phyloP scores from a whole-genome alignment of 1,140 invertebrate genomes.

The Hirudo medicinalis region DNA sequence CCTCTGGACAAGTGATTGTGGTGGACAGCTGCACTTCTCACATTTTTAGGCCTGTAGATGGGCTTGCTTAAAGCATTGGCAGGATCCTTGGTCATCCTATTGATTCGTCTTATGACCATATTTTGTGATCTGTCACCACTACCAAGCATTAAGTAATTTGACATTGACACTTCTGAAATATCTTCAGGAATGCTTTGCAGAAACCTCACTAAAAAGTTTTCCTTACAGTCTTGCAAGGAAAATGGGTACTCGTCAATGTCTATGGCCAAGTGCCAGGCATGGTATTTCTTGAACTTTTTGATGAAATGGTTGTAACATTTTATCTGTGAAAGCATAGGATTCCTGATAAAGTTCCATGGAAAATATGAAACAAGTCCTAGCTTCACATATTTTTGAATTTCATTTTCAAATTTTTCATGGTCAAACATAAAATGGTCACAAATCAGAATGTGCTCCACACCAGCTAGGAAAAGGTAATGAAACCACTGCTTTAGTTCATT shows the following conservation, averaged over 20 bases:
- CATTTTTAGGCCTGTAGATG: slow-evolving; percentile 12
- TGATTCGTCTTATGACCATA: slow-evolving; percentile 18
- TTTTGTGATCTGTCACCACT: slow-evolving; percentile 11
- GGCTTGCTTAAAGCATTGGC: slow-evolving; percentile 19
- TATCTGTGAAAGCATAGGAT: slow-evolving; percentile 20
- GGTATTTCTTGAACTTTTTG: slow-evolving; percentile 4
- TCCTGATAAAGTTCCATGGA: slow-evolving; percentile 10
- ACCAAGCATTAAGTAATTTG: slow-evolving; percentile 20
- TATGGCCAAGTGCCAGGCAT: slow-evolving; percentile 19
- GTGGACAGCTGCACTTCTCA: slow-evolving; percentile 15
- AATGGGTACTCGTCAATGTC: slow-evolving; percentile 22
- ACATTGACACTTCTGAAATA: slow-evolving; percentile 18
- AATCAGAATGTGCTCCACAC: slow-evolving; percentile 16
- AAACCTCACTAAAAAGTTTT: slow-evolving; percentile 18
- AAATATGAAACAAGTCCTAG: slow-evolving; percentile 16
- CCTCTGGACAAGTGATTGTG: slow-evolving; percentile 16
- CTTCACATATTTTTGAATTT: slow-evolving; percentile 13
- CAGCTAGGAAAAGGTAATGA: slow-evolving; percentile 19
- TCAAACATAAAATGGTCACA: slow-evolving; percentile 18
- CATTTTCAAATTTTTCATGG: slow-evolving; percentile 10
- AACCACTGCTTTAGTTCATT: slow-evolving; percentile 22
- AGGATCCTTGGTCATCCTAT: slow-evolving; percentile 12
- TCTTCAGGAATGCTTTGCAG: background rate
- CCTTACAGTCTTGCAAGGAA: slow-evolving; percentile 6
- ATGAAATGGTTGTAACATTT: slow-evolving; percentile 17